phyloP scores from a whole-genome alignment of 2,888 invertebrate genomes.

The Stomorhina lunata region DNA sequence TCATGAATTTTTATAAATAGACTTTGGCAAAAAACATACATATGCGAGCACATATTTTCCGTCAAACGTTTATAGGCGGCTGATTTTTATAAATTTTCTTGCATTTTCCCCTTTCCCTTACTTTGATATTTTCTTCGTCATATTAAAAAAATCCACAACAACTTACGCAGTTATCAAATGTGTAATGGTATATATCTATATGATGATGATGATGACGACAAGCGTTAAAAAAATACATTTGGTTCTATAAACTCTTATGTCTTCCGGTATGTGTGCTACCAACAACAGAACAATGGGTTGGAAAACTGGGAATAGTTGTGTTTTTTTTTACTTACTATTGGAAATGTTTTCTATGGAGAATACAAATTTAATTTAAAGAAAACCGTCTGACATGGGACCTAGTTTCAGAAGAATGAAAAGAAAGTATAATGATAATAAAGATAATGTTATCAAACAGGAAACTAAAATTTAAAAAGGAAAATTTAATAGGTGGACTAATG shows the following conservation, averaged over 20 bases:
- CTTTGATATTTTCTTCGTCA: constrained; percentile 51
- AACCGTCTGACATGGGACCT: too few species aligned
- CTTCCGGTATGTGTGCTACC: constrained; percentile 37
- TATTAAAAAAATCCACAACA: constrained; percentile 22
- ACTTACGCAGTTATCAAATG: constrained; percentile 49
- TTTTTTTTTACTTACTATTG: too few species aligned
- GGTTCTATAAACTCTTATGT: constrained; percentile 36
- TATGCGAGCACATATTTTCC: constrained; percentile 6
- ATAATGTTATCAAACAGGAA: too few species aligned
- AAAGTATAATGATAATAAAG: too few species aligned
- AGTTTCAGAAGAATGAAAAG: too few species aligned
- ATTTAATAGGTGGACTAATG: too few species aligned
- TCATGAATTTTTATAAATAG: constrained; percentile 64
- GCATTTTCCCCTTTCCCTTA: neutral
- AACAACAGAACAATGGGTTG: constrained; percentile 14
- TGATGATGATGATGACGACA: constrained; percentile 35
- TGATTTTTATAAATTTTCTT: constrained; percentile 26
- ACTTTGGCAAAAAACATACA: constrained; percentile 53
- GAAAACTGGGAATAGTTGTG: neutral
- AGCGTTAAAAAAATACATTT: neutral
- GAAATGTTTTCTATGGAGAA: too few species aligned
- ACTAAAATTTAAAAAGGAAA: too few species aligned
- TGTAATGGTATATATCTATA: constrained; percentile 13
- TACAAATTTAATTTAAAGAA: too few species aligned
- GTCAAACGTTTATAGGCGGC: constrained; percentile 38